Evolutionary conservation across 2,888 invertebrate species (phyloP), one percentile per base, ranked within the genome.

Genomic region (Chelonus formosanus): DNA sequence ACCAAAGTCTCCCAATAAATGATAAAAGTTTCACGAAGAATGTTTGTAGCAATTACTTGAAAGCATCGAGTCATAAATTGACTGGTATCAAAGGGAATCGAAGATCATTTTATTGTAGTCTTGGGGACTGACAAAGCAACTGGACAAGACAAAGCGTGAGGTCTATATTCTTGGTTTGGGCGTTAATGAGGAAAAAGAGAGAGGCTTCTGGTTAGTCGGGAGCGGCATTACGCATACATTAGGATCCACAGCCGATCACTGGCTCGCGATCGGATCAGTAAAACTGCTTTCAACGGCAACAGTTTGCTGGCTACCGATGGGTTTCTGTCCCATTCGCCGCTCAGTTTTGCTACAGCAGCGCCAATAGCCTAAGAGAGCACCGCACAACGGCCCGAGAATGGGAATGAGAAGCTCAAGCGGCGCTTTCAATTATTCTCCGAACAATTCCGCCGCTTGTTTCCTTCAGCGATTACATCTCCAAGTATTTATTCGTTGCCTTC

Each of bases 341-440:
- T 52, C 68, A 62, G 65, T 67, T 63, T 66, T 61, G 43, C 55
- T 55, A 47, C 53, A 50, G 61, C 67, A 57, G 44, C 61, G 54
- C 54, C 45, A 63, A 20, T 20, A 40, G 40, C 40, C 40, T 40
- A 40, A 40, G 40, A 40, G 40, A 40, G 40, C 40, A 6, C 40
- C 40, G 40, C 40, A 6, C 40, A 40, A 5, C 0, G 40, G 40
- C 40, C 40, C 77, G 76, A 76, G 77, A 81, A 81, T 80, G 82
- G 81, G 80, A 83, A 82, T 80, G 80, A 80, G 81, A 81, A 81
- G 80, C 81, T 78, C 77, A 76, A 80, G 82, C 83, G 83, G 84
- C 81, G 82, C 83, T 83, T 84, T 84, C 84, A 84, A 84, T 84
- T 84, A 84, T 84, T 84, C 83, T 78, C 75, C 78, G 80, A 84